Evolutionary conservation across 2,113 vertebrate genomes (phyloP), one percentile per base, ranked within the genome.

Genomic region (Tringa solitaria): DNA sequence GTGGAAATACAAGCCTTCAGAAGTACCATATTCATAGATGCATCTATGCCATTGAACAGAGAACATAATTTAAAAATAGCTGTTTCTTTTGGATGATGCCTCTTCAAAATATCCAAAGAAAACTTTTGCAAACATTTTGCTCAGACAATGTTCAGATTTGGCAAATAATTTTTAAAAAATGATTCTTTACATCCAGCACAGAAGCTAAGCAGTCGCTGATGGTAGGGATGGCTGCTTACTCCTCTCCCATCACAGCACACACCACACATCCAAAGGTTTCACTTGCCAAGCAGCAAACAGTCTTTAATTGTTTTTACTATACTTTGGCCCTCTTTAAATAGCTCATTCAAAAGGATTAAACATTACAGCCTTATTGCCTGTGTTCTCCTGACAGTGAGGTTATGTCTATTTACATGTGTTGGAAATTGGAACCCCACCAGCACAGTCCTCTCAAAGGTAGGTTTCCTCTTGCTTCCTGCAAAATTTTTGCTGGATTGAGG

Each of bases 271-370:
- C 78, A 85, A 37, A 86, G 59, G 67, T 78, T 78, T 92, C 23
- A 24, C 39, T 87, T 73, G 30, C 48, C 64, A 90, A 88, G 14
- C 3, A 37, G 14, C 46, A 56, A 94, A 89, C 63, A 91, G 33
- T 8, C 35, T 90, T 60, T 90, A 86, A 91, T 88, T 91, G 70
- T 69, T 91, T 91, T 87, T 60, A 57, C 4, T 87, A 37, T 56
- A 59, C 11, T 90, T 95, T 95, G 85, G 70, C 80, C 59, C 43
- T 77, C 51, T 85, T 68, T 93, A 94, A 96, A 95, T 93, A 86
- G 76, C 35, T 93, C 92, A 93, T 96, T 96, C 74, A 94, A 96
- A 92, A 77, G 48, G 74, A 89, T 87, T 94, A 91, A 95, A 94
- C 37, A 91, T 90, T 73, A 63, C 89, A 84, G 46, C 27, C 51